Evolutionary conservation across 2,888 invertebrate genomes (phyloP), one percentile per base, ranked within the genome.

Genomic region (Lagria hirta): DNA sequence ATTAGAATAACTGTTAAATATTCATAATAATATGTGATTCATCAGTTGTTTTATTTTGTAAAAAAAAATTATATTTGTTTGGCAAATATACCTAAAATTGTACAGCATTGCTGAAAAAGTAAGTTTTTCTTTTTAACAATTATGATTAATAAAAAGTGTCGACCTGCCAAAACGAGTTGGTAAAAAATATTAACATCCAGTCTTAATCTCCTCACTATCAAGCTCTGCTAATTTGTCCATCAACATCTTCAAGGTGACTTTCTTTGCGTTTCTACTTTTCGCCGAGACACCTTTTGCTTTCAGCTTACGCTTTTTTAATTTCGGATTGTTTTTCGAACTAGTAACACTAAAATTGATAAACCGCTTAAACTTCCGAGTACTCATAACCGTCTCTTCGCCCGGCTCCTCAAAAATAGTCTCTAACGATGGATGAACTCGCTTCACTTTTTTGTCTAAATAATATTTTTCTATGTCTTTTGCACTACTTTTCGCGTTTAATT

Each of bases 381-480:
- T 43, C 43, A 36, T 41, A 11, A 34, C 27, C 2, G 20, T 22
- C 13, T 28, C 18, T 28, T 38, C 20, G 33, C 38, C 29, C 2
- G 47, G 47, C 7, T 34, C 43, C 30, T 48, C 47, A 24, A 27
- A 48, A 12, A 48, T 48, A 4, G 47, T 48, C 11, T 48, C 47
- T 8, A 48, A 16, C 8, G 24, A 10, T 4, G 37, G 14, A 8
- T 32, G 36, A 23, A 22, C n/a, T 15, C 33, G 32, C 34, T 43
- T 48, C 6, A 48, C 38, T 18, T 20, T 26, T 14, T 37, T 48
- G 29, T 47, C 46, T 27, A 47, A 32, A 26, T 47, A 47, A 32
- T 47, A 47, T 7, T 38, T 48, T 21, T 43, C 18, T 11, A 43
- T 33, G 5, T 21, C 30, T 8, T 38, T 38, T 14, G 7, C 13